Evolutionary conservation across 2,888 invertebrate genomes (phyloP), one percentile per base, ranked within the genome.

Genomic region (Incurvaria masculella): DNA sequence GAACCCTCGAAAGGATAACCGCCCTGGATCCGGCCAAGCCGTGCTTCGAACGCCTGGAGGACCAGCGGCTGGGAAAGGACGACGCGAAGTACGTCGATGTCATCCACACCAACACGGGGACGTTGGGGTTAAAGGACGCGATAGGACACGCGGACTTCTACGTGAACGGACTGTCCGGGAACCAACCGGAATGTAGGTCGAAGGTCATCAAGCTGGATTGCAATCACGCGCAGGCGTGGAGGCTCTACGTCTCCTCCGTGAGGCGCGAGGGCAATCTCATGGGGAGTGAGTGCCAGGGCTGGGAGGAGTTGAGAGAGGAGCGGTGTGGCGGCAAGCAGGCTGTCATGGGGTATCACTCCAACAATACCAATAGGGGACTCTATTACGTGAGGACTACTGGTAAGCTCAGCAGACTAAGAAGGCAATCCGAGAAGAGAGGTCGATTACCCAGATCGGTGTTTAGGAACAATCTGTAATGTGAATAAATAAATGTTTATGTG

Each of bases 21-120:
- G 76, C 69, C 1, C 55, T 75, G 47, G 76, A 76, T 49, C 76
- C 76, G 0, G 76, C 76, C 2, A 63, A 64, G 43, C 75, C 75
- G 2, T 75, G 75, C 51, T 74, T 75, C 53, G 56, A 63, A 1
- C 56, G 58, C 19, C 3, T 19, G 10, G 55, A 65, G 1, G 60
- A 61, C 11, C 61, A 58, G 39, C 61, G 68, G 38, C 53, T 76
- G 16, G 60, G 58, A 23, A 62, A 58, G 47, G 50, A 48, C 1
- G 73, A 74, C 47, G 75, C 75, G 0, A 53, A 58, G 14, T 74
- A 73, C 49, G 73, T 75, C 1, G 70, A 73, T 45, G 75, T 72
- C 4, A 60, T 75, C 4, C 74, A 75, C 51, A 69, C 75, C 2
- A 73, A 69, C 52, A 58, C 70, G 8, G 72, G 72, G 1, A 59